phyloP scores from a whole-genome alignment of 2,797 vertebrate species.

The Podarcis lilfordi region DNA sequence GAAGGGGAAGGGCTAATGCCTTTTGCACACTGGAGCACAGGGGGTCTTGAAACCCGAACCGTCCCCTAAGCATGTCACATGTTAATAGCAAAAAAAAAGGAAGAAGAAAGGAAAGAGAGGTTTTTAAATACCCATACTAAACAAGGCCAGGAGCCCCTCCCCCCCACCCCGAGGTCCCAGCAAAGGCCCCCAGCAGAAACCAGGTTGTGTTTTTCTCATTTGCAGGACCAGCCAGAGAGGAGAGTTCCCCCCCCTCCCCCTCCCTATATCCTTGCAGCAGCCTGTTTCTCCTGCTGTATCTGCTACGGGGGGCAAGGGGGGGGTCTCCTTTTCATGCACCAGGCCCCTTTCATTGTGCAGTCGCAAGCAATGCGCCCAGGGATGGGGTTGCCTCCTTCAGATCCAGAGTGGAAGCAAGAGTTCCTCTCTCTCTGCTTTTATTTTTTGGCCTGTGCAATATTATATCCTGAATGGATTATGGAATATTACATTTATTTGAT shows the following conservation, averaged over 20 bases:
- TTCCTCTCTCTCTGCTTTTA: neutral
- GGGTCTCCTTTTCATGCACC: slow-evolving; percentile 80
- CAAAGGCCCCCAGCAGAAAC: slow-evolving; percentile 78
- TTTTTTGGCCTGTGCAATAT: no score
- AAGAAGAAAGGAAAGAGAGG: slow-evolving; percentile 53
- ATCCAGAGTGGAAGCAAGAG: neutral
- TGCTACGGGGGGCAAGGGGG: slow-evolving; percentile 72
- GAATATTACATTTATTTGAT: no score
- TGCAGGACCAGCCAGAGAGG: slow-evolving; percentile 82
- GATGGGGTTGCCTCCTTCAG: slow-evolving; percentile 44
- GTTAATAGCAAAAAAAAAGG: slow-evolving; percentile 42
- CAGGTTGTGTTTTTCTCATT: slow-evolving; percentile 81
- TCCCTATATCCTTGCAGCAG: no score
- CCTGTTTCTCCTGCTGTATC: slow-evolving; percentile 79
- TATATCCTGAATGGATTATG: no score
- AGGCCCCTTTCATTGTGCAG: slow-evolving; percentile 50
- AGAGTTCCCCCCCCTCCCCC: slow-evolving; percentile 78
- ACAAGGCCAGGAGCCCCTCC: slow-evolving; percentile 73
- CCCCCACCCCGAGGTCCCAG: slow-evolving; percentile 69
- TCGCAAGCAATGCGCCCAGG: slow-evolving; percentile 20
- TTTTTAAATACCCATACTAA: slow-evolving; percentile 67
- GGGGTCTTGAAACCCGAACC: slow-evolving; percentile 76
- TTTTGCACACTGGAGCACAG: slow-evolving; percentile 77
- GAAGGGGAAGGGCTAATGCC: slow-evolving; percentile 75
- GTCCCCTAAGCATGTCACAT: slow-evolving; percentile 68